Evolutionary conservation across 1,140 invertebrate genomes (phyloP).

Genomic region (Adelges cooleyi): DNA sequence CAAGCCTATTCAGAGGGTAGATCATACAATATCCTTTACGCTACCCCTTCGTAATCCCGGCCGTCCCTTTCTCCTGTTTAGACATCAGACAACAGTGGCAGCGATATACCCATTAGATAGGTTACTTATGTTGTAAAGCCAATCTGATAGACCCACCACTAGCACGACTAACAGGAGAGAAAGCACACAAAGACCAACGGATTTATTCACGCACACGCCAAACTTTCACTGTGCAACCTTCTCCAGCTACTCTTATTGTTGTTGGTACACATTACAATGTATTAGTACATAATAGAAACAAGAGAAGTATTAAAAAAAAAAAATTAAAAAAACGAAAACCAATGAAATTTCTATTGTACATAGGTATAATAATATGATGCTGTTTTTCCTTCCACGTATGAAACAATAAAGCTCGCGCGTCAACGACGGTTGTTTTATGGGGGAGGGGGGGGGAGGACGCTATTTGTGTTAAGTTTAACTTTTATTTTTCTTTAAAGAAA

Average conservation of each 20-base stretch:
- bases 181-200: background rate
- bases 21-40: background rate
- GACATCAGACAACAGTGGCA: too few relatives aligned
- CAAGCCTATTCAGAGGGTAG: slow-evolving; percentile 4
- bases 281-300: too few relatives aligned
- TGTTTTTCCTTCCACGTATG: too few relatives aligned
- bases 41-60: background rate
- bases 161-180: slow-evolving; percentile 12
- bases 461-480: background rate
- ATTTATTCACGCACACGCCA: background rate
- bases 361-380: too few relatives aligned
- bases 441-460: background rate
- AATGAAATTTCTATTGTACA: too few relatives aligned
- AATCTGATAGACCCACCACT: background rate
- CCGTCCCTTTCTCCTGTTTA: background rate
- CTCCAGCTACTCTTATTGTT: too few relatives aligned
- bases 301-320: background rate
- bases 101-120: too few relatives aligned
- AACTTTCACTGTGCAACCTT: background rate
- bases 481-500: background rate
- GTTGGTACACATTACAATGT: too few relatives aligned
- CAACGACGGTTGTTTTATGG: background rate
- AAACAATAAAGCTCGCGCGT: too few relatives aligned
- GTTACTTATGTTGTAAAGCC: slow-evolving; percentile 11
- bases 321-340: background rate